phyloP scores from a whole-genome alignment of 2,113 vertebrate genomes.

The Numida meleagris region DNA sequence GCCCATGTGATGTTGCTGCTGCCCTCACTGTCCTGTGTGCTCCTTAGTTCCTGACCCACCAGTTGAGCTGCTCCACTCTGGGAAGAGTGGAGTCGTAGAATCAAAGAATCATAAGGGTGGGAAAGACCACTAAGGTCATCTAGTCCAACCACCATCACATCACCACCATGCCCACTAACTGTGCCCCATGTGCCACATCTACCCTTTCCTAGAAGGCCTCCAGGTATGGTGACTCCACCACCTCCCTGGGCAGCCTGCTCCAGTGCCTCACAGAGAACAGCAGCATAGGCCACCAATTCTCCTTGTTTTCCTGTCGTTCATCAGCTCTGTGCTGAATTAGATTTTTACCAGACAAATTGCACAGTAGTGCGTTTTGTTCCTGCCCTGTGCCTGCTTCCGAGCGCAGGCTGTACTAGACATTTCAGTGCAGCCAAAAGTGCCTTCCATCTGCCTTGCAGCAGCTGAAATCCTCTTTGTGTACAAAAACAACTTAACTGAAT shows the following conservation, averaged over 20 bases:
- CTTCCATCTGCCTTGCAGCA: slow-evolving; percentile 39
- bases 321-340: background rate
- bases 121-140: no score
- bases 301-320: background rate
- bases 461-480: slow-evolving; percentile 45
- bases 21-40: background rate
- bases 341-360: slow-evolving; percentile 5
- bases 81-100: background rate
- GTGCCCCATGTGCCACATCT: no score
- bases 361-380: slow-evolving; percentile 49
- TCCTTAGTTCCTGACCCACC: rapidly evolving
- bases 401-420: slow-evolving; percentile 32
- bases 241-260: no score
- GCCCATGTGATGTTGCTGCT: rapidly evolving
- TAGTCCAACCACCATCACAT: no score
- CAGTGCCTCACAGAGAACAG: no score
- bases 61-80: background rate
- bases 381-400: background rate
- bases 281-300: background rate
- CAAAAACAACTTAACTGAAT: slow-evolving; percentile 9
- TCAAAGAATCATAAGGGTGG: no score
- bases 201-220: no score
- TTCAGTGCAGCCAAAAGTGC: background rate
- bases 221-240: no score
- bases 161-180: no score